Evolutionary conservation across 2,113 vertebrate species (phyloP).

Genomic region (Trematocara stigmaticum): DNA sequence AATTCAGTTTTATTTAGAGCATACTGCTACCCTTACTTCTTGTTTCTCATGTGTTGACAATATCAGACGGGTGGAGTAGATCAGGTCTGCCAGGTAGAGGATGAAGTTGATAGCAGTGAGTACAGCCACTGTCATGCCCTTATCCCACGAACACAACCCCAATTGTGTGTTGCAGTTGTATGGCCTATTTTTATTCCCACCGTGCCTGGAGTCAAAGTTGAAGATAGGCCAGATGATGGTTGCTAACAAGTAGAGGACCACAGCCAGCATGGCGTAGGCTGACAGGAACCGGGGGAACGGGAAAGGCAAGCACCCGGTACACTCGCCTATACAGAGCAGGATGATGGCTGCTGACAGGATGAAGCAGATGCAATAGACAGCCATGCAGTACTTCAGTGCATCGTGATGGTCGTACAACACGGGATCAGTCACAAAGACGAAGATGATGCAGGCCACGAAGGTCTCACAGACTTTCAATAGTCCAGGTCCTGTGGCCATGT

Average conservation of each 20-base stretch:
- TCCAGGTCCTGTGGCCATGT: conserved; percentile 87
- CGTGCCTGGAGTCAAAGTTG: conserved; percentile 62
- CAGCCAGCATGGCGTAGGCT: conserved; percentile 77
- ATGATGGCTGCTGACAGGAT: conserved; percentile 80
- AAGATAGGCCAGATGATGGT: conserved; percentile 86
- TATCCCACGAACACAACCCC: conserved; percentile 75
- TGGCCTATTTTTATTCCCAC: conserved; percentile 29
- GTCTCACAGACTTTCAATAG: conserved; percentile 88
- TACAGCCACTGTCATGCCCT: conserved; percentile 73
- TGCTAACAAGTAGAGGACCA: conserved; percentile 77
- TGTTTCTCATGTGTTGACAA: conserved; percentile 71
- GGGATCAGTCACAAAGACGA: conserved; percentile 76
- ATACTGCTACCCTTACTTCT: not conserved
- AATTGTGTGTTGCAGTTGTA: accelerated
- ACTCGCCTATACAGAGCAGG: conserved; percentile 81
- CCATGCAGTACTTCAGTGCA: conserved; percentile 80
- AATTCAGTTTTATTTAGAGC: conserved; percentile 28
- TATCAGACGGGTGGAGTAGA: conserved; percentile 81
- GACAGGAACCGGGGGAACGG: conserved; percentile 83
- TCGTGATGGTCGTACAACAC: conserved; percentile 56
- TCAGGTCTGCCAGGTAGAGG: conserved; percentile 81
- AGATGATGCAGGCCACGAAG: conserved; percentile 86
- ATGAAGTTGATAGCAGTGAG: conserved; percentile 82
- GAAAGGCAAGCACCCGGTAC: conserved; percentile 80
- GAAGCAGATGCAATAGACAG: conserved; percentile 88